A percentile compares a stretch with the other conserved stretches of the same genome.
phyloP scores from a whole-genome alignment of 2,888 invertebrate species.

The Himalopsyche tibetana region DNA sequence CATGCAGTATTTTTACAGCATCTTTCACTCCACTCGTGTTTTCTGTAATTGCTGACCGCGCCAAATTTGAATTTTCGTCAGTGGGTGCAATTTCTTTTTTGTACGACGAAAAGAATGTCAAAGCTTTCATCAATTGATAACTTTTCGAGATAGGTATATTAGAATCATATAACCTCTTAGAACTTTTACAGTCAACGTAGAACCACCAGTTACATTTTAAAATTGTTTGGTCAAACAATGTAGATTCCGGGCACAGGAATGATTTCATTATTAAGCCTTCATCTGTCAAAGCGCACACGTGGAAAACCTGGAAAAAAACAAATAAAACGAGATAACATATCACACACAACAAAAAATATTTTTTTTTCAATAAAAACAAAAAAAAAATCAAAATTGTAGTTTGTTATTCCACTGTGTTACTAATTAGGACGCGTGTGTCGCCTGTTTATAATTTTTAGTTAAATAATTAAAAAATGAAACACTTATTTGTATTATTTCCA shows the following conservation, averaged over 20 bases:
- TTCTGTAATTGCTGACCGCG: conserved; percentile 58
- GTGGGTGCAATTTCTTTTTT: conserved; percentile 78
- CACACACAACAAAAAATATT: too few relatives aligned
- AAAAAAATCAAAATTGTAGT: too few relatives aligned
- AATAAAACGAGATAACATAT: neutral
- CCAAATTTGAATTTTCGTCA: conserved; percentile 54
- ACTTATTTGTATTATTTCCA: too few relatives aligned
- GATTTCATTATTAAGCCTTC: conserved; percentile 94
- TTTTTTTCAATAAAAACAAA: too few relatives aligned
- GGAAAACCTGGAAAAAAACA: conserved; percentile 85
- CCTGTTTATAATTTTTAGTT: too few relatives aligned
- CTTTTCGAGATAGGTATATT: conserved; percentile 94
- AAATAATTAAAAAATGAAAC: too few relatives aligned
- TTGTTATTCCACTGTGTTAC: too few relatives aligned
- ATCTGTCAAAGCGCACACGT: conserved; percentile 92
- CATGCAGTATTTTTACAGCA: conserved; percentile 64
- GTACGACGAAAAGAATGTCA: conserved; percentile 92
- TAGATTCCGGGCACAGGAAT: conserved; percentile 93
- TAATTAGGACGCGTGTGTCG: too few relatives aligned
- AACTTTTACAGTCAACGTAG: conserved; percentile 92
- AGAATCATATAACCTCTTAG: conserved; percentile 88
- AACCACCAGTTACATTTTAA: conserved; percentile 97
- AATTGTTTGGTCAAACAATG: conserved; percentile 93
- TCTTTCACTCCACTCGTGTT: conserved; percentile 63
- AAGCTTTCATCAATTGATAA: conserved; percentile 92